phyloP scores from a whole-genome alignment of 2,113 vertebrate species.

The Psilopsiagon aymara region DNA sequence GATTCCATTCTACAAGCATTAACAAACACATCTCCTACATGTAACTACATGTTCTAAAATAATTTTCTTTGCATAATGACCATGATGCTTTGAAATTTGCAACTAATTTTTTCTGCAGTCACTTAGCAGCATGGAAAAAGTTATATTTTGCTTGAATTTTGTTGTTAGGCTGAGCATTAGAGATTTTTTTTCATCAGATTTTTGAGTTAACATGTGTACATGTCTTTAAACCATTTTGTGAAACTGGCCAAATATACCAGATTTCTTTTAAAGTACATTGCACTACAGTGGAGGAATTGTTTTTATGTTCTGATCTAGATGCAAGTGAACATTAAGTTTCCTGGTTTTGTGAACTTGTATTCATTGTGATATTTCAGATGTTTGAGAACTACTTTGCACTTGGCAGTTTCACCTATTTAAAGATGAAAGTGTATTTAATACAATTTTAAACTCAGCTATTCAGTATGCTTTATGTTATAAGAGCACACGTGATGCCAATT shows the following conservation, averaged over 20 bases:
- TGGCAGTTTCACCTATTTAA: not conserved
- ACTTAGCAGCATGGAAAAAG: not conserved
- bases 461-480: not conserved
- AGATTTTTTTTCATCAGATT: not conserved
- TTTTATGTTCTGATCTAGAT: not conserved
- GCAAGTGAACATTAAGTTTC: not conserved
- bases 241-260: not conserved
- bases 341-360: not conserved
- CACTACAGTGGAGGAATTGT: not conserved
- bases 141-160: not conserved
- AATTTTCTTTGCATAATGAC: not conserved
- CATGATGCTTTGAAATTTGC: not conserved
- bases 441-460: not conserved
- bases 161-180: not conserved
- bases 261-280: not conserved
- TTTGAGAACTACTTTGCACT: not conserved
- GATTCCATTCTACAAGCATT: conserved; percentile 97
- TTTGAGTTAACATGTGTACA: fast-evolving
- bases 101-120: not conserved
- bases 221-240: not conserved
- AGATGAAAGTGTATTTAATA: not conserved
- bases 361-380: not conserved
- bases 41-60: conserved; percentile 74
- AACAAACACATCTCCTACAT: conserved; percentile 90
- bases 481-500: fast-evolving